Conservation (phyloP, 30 jellyfish, hydroid and myxozoan genomes). For the Cassiopea xamachana region DNA sequence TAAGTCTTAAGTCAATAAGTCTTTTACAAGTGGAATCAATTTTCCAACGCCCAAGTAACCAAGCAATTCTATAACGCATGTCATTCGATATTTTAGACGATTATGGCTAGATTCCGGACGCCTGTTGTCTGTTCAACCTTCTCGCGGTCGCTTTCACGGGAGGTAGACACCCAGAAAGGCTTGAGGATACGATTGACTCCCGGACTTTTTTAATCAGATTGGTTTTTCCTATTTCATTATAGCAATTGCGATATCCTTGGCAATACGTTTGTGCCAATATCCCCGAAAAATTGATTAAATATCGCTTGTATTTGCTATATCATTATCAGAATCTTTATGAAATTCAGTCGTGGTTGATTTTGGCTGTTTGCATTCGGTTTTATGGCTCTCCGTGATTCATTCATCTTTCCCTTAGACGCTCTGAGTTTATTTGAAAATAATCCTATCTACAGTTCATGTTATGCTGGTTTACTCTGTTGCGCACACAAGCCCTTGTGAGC, state of each 20-base stretch:
- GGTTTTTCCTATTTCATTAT: too few relatives aligned
- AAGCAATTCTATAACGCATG: too few relatives aligned
- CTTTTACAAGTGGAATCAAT: too few relatives aligned
- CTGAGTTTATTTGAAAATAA: not conserved
- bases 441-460: not conserved
- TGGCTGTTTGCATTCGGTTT: not conserved
- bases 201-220: too few relatives aligned
- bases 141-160: too few relatives aligned
- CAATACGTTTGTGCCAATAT: not conserved
- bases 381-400: not conserved
- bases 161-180: too few relatives aligned
- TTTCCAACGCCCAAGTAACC: too few relatives aligned
- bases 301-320: not conserved
- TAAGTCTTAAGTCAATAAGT: too few relatives aligned
- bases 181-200: too few relatives aligned
- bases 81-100: too few relatives aligned
- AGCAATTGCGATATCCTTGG: not conserved
- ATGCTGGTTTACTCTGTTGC: not conserved
- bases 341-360: not conserved
- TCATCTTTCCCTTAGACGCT: not conserved
- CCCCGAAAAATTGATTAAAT: not conserved
- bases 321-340: not conserved
- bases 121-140: too few relatives aligned
- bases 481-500: not conserved
- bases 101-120: too few relatives aligned